A percentile compares a stretch with the other conserved stretches of the same genome.
phyloP scores from a whole-genome alignment of 1,140 invertebrate genomes.

The Papilio helenus region DNA sequence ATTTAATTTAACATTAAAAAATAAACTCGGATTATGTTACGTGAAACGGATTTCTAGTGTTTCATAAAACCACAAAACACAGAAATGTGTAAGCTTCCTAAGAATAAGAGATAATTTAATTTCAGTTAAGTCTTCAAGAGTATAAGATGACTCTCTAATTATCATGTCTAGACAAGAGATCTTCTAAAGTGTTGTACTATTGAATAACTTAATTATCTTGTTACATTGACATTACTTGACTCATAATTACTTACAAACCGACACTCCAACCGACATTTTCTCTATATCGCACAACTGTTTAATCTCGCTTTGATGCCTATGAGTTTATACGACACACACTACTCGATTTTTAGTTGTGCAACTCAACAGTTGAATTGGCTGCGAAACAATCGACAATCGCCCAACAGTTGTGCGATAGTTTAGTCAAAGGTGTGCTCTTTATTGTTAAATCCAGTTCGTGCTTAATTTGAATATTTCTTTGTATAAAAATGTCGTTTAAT shows the following conservation, averaged over 20 bases:
- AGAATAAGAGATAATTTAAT: neutral
- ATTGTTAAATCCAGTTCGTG: too few species aligned
- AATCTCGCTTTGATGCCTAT: too few species aligned
- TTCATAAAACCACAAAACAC: neutral
- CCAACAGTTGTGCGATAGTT: too few species aligned
- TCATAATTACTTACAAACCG: neutral
- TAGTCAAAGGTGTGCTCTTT: neutral
- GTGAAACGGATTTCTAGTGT: neutral
- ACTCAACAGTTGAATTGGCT: too few species aligned
- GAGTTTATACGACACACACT: too few species aligned
- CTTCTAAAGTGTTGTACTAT: neutral
- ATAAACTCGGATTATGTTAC: neutral
- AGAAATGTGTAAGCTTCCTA: neutral
- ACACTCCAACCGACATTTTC: neutral
- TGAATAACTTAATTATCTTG: neutral
- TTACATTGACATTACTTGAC: neutral
- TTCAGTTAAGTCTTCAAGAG: conserved; percentile 2
- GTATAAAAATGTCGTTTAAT: neutral
- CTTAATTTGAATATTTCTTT: neutral
- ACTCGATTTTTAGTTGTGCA: too few species aligned
- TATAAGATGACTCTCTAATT: neutral
- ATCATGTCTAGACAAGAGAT: neutral
- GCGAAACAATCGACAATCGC: too few species aligned
- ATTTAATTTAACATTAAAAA: too few species aligned
- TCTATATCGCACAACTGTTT: neutral